A percentile compares a stretch with the other conserved stretches of the same genome.
These are phyloP conservation scores for Thermophis baileyi DNA, from an alignment of 2,113 vertebrate species.

Conservation along the genomic window DNA sequence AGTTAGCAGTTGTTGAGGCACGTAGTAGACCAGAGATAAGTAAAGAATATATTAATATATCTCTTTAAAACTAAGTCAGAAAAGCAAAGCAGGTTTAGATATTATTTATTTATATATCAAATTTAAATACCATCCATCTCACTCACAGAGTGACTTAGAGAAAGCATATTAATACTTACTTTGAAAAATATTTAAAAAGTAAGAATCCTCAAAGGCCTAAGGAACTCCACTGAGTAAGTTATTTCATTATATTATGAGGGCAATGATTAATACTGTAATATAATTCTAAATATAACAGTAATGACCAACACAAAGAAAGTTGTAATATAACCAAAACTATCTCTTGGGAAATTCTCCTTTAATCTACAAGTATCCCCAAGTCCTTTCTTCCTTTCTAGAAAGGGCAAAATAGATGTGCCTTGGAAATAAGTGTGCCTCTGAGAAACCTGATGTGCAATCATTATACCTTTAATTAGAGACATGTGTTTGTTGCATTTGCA, in stretches of 20 bases:
- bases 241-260: background rate
- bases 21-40: background rate
- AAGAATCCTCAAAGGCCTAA: background rate
- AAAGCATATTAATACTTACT: background rate
- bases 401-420: background rate
- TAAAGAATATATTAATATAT: background rate
- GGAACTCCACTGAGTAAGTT: background rate
- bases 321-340: background rate
- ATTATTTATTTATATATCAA: too few species aligned
- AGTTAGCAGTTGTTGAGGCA: too few species aligned
- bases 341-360: background rate
- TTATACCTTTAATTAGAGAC: conserved; percentile 7
- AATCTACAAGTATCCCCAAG: background rate
- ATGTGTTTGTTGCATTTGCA: conserved; percentile 6
- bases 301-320: background rate
- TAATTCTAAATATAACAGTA: background rate
- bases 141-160: too few species aligned
- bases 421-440: conserved; percentile 5
- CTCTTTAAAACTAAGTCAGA: background rate
- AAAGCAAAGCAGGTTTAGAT: background rate
- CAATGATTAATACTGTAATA: background rate
- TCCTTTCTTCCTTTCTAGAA: background rate
- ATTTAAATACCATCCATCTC: too few species aligned
- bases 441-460: background rate
- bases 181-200: background rate